Conservation (phyloP, 2,113 vertebrate species). For the Elephas maximus region DNA sequence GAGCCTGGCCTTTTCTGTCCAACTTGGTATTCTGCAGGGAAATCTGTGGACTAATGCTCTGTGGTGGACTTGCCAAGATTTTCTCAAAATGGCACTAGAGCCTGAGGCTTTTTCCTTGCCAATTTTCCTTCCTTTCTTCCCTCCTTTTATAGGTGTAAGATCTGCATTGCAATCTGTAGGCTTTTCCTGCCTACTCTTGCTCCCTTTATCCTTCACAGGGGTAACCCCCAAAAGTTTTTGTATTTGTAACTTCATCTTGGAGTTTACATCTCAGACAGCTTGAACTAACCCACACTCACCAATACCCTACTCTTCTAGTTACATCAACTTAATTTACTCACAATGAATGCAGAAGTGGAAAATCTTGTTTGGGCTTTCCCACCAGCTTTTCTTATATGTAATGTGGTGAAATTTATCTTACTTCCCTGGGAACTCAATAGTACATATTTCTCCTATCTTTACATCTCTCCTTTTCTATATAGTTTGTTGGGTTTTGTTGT, state of each 20-base stretch:
- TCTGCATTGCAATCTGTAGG: neutral
- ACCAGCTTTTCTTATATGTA: neutral
- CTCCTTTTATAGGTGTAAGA: neutral
- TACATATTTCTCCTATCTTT: neutral
- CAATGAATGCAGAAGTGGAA: neutral
- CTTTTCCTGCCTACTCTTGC: neutral
- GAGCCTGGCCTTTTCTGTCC: neutral
- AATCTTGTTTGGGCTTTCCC: neutral
- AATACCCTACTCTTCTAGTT: neutral
- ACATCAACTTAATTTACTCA: neutral
- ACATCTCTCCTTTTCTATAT: conserved; percentile 3
- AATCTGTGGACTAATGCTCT: neutral
- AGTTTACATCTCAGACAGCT: neutral
- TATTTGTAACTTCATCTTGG: neutral
- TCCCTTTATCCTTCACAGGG: neutral
- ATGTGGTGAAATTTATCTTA: neutral
- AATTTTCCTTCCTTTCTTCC: neutral
- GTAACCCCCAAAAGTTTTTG: neutral
- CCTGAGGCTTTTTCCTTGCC: neutral
- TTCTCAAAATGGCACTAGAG: neutral
- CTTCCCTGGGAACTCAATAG: neutral
- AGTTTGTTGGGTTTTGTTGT: neutral
- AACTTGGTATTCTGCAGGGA: neutral
- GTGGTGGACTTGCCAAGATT: neutral
- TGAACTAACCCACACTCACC: neutral